Percentiles rank a stretch among this genome's conserved stretches.
phyloP scores from a whole-genome alignment of 2,113 vertebrate genomes.

The Promerops cafer region DNA sequence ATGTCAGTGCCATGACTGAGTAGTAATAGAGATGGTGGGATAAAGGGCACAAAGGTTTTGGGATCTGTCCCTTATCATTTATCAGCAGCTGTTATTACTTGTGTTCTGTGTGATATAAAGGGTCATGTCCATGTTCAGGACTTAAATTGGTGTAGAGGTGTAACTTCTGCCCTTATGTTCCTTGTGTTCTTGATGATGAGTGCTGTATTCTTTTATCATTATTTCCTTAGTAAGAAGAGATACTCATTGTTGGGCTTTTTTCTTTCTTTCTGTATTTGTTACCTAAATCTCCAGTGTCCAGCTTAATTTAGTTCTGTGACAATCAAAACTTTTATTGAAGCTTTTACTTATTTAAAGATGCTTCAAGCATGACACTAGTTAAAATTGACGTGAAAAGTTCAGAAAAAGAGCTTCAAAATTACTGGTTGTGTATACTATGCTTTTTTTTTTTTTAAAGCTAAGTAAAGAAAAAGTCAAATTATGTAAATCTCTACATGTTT shows the following conservation, averaged over 20 bases:
- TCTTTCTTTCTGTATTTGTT: not conserved
- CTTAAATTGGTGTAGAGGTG: not conserved
- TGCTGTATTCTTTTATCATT: not conserved
- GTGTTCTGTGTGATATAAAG: not conserved
- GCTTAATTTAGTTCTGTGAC: not conserved
- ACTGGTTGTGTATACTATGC: rapidly evolving
- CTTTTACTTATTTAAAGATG: not conserved
- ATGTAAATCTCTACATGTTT: too few relatives aligned
- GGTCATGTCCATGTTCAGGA: not conserved
- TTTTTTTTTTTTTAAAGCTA: not conserved
- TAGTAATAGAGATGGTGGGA: not conserved
- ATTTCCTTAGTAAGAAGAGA: not conserved
- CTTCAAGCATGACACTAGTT: not conserved
- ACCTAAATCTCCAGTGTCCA: not conserved
- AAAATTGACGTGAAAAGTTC: not conserved
- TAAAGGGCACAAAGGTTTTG: not conserved
- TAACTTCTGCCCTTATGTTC: not conserved
- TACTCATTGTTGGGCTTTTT: not conserved
- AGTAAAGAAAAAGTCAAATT: not conserved
- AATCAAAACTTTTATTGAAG: not conserved
- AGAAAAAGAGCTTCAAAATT: not conserved
- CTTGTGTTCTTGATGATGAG: not conserved
- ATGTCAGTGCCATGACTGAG: not conserved
- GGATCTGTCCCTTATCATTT: not conserved
- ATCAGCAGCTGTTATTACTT: not conserved